Evolutionary conservation across 2,797 vertebrate species (phyloP).

Genomic region (Uromys caudimaculatus): DNA sequence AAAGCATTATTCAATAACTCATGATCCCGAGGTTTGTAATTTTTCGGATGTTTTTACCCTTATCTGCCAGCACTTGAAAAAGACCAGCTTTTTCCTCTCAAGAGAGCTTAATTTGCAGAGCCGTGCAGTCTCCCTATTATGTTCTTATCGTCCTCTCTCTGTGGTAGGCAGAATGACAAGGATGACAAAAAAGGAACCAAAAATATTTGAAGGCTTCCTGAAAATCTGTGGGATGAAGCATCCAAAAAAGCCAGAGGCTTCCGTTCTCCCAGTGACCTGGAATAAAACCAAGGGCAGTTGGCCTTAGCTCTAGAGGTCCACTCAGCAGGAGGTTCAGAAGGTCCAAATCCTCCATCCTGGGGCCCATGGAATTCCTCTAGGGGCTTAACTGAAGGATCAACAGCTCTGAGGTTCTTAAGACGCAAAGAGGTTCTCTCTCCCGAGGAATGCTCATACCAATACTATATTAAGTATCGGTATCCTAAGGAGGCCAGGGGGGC

Average conservation of each 20-base stretch:
- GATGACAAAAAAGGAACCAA: conserved; percentile 67
- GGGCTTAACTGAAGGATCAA: neutral
- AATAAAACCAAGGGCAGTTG: neutral
- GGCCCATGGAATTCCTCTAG: conserved; percentile 23
- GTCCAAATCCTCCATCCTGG: neutral
- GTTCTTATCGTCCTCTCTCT: conserved; percentile 75
- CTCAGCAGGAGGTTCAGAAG: neutral
- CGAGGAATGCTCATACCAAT: neutral
- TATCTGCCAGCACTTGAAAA: conserved; percentile 80
- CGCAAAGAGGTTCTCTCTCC: neutral
- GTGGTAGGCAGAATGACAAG: conserved; percentile 77
- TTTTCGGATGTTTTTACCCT: conserved; percentile 78
- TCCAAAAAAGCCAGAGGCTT: conserved; percentile 28
- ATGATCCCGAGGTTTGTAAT: conserved; percentile 78
- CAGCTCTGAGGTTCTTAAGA: conserved; percentile 7
- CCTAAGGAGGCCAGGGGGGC: neutral
- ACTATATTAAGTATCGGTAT: conserved; percentile 19
- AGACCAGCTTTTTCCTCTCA: conserved; percentile 76
- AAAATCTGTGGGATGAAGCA: conserved; percentile 55
- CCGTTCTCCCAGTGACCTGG: conserved; percentile 55
- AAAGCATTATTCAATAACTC: conserved; percentile 80
- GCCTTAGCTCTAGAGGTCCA: neutral
- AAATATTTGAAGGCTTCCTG: conserved; percentile 76
- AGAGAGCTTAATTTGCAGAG: conserved; percentile 81
- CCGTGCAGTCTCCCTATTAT: conserved; percentile 73